Conservation (phyloP, 2,888 invertebrate genomes). For the Ophraella communa region DNA sequence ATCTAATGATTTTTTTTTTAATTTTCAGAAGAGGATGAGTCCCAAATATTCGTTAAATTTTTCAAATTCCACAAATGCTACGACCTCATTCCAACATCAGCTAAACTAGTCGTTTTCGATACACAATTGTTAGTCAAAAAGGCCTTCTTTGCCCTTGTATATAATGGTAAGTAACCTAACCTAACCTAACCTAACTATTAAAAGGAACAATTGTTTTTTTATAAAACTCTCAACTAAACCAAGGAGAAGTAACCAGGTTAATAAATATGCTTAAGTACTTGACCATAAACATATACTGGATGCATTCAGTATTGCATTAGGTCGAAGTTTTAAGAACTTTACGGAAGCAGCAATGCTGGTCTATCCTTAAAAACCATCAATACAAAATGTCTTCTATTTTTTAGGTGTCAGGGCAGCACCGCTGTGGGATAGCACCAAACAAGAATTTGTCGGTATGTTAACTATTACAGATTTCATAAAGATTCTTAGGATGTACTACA, state of each 20-base stretch:
- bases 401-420: conserved; percentile 96
- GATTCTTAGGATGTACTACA: conserved; percentile 97
- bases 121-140: conserved; percentile 97
- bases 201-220: too few species aligned
- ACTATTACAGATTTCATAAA: conserved; percentile 99
- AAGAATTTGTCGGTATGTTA: conserved; percentile 96
- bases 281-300: too few species aligned
- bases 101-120: conserved; percentile 99
- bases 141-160: conserved; percentile 98
- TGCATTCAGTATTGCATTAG: too few species aligned
- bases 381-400: conserved; percentile 25
- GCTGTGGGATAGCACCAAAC: conserved; percentile 92
- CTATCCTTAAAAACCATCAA: background rate
- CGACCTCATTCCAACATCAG: conserved; percentile 98
- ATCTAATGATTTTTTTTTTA: conserved; percentile 46
- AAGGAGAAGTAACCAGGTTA: too few species aligned
- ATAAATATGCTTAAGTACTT: too few species aligned
- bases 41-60: conserved; percentile 97
- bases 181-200: too few species aligned
- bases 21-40: conserved; percentile 92
- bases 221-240: too few species aligned
- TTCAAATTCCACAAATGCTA: conserved; percentile 99
- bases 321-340: too few species aligned
- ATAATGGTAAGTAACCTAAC: conserved; percentile 83
- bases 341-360: too few species aligned